These are phyloP conservation scores for Chorisops tibialis DNA, from an alignment of 2,888 invertebrate genomes.

Conservation along the genomic window DNA sequence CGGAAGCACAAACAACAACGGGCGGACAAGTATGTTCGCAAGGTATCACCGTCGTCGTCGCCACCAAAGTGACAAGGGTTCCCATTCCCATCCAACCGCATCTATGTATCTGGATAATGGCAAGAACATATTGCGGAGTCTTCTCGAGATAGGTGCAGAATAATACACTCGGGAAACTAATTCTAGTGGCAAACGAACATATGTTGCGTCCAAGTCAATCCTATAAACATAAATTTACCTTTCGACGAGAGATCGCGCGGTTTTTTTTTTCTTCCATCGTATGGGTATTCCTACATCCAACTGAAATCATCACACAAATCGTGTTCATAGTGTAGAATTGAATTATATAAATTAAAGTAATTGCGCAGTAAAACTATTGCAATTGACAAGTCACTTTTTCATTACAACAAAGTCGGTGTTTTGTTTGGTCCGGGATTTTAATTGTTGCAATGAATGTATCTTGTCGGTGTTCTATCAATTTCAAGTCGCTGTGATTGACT, in stretches of 20 bases:
- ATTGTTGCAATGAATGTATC: not conserved
- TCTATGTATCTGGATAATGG: not conserved
- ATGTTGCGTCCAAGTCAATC: not conserved
- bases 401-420: not conserved
- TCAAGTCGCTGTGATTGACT: too few relatives aligned
- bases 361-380: slow-evolving; percentile 17
- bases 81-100: too few relatives aligned
- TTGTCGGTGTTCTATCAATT: too few relatives aligned
- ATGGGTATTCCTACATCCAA: too few relatives aligned
- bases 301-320: too few relatives aligned
- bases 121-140: not conserved
- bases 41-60: slow-evolving; percentile 10
- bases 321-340: slow-evolving; percentile 3
- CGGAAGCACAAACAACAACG: too few relatives aligned
- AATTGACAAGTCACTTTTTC: slow-evolving; percentile 22
- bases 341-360: slow-evolving; percentile 26
- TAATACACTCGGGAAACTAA: too few relatives aligned
- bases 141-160: too few relatives aligned
- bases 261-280: too few relatives aligned
- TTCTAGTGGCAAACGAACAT: not conserved
- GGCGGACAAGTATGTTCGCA: too few relatives aligned
- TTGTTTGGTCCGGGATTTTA: not conserved
- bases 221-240: slow-evolving; percentile 10
- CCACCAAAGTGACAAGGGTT: slow-evolving; percentile 17
- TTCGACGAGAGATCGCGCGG: not conserved